These are phyloP conservation scores for Neodon shergylaensis DNA, from an alignment of 2,113 vertebrate species.

Conservation along the genomic window DNA sequence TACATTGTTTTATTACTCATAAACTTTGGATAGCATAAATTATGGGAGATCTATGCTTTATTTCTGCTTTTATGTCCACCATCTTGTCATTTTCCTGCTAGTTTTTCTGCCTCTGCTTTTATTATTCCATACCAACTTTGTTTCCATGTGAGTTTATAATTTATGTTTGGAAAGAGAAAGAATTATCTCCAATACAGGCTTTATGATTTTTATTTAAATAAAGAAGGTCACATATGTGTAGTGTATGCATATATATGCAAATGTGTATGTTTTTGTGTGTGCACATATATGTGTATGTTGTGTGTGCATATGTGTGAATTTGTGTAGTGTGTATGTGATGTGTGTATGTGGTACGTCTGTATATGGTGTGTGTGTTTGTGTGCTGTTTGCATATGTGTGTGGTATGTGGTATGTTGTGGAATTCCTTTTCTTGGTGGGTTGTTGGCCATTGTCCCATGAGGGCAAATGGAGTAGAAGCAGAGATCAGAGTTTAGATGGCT, in stretches of 20 bases:
- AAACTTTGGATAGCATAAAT: not conserved
- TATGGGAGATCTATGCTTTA: not conserved
- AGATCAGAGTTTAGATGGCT: too few species aligned
- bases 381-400: too few species aligned
- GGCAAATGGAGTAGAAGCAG: too few species aligned
- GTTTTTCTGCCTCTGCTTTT: not conserved
- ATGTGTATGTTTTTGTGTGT: not conserved
- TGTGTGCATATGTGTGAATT: not conserved
- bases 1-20: not conserved
- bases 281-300: not conserved
- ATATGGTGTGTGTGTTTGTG: too few species aligned
- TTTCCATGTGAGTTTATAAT: not conserved
- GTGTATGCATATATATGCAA: not conserved
- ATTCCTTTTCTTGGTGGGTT: too few species aligned
- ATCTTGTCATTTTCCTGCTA: not conserved
- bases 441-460: too few species aligned
- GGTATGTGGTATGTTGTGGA: too few species aligned
- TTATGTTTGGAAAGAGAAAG: not conserved
- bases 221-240: not conserved
- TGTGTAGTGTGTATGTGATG: not conserved
- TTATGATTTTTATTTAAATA: conserved; percentile 4
- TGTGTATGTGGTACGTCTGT: not conserved
- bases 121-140: not conserved
- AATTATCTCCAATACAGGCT: not conserved
- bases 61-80: not conserved